Base-by-base conservation (phyloP, 2,888 invertebrate species). In the Drosophila helvetica region DNA sequence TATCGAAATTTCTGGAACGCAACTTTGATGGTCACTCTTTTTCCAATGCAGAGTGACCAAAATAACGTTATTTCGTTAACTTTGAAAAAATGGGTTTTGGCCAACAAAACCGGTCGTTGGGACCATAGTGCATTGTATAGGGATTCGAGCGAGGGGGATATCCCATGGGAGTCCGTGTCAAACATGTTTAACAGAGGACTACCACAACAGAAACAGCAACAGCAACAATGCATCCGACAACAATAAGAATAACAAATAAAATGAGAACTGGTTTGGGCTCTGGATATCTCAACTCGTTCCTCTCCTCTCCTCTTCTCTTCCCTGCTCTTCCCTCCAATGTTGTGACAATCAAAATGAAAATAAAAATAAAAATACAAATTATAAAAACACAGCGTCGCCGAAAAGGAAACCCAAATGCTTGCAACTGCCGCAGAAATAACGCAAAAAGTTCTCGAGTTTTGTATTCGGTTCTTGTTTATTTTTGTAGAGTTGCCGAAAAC, bases 91-190 rank as follows among this genome's bases (percentile, higher is more conserved):
- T n/a, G n/a, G n/a, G n/a, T n/a, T n/a, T n/a, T n/a, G n/a, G n/a
- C n/a, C n/a, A n/a, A n/a, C n/a, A n/a, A n/a, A n/a, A n/a, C n/a
- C n/a, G n/a, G n/a, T n/a, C n/a, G n/a, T n/a, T n/a, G n/a, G n/a
- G n/a, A n/a, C n/a, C n/a, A n/a, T n/a, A n/a, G n/a, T n/a, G n/a
- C n/a, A n/a, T 38, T 38, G 38, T 38, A n/a, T n/a, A 7, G 38
- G 38, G 69, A 50, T 19, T 33, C 22, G 46, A 52, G 78, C 27
- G 27, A 25, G 27, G 77, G 50, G 74, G 70, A 46, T 75, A 82
- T 66, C 81, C 86, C 83, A 77, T 67, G 83, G 82, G 81, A 85
- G 80, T 79, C 83, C 80, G 76, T 82, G 83, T 86, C 83, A 82
- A 81, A 79, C 79, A 80, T 85, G 85, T 73, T 77, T 75, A 78